These are phyloP conservation scores for Nudaria mundana DNA, from an alignment of 2,888 invertebrate species.

Conservation along the genomic window DNA sequence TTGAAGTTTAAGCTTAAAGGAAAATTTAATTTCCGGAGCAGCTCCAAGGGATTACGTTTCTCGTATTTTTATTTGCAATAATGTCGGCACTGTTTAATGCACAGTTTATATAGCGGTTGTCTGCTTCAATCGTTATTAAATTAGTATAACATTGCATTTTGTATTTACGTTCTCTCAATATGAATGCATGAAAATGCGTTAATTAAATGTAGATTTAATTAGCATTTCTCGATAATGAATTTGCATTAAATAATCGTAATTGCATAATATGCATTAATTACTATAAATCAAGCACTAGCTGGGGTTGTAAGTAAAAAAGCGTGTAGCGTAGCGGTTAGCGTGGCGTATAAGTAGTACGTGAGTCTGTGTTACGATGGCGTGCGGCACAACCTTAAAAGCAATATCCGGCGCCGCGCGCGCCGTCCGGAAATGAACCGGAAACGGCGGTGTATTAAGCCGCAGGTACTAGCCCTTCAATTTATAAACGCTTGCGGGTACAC, in stretches of 20 bases:
- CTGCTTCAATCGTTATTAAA: constrained; percentile 21
- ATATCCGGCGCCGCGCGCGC: constrained; percentile 81
- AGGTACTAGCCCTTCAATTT: constrained; percentile 81
- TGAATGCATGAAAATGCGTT: background rate
- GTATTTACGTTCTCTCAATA: constrained; percentile 11
- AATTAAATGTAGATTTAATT: no score
- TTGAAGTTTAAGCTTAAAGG: constrained; percentile 72
- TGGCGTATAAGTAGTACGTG: constrained; percentile 39
- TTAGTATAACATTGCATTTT: constrained; percentile 12
- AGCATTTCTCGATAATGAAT: no score
- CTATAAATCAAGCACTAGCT: constrained; percentile 5
- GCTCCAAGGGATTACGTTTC: constrained; percentile 55
- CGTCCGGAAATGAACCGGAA: constrained; percentile 82
- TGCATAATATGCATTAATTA: no score
- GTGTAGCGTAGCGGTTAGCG: constrained; percentile 30
- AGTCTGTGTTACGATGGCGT: constrained; percentile 57
- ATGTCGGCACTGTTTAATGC: constrained; percentile 33
- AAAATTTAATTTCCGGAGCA: constrained; percentile 72
- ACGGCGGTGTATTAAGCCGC: constrained; percentile 81
- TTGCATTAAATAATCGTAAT: no score
- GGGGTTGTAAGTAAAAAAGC: constrained; percentile 15
- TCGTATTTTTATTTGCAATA: constrained; percentile 53
- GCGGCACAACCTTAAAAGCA: constrained; percentile 80
- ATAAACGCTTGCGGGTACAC: constrained; percentile 75
- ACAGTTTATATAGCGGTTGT: constrained; percentile 34